Conservation (phyloP, 2,797 vertebrate species). For the Pseudomugil gertrudae region DNA sequence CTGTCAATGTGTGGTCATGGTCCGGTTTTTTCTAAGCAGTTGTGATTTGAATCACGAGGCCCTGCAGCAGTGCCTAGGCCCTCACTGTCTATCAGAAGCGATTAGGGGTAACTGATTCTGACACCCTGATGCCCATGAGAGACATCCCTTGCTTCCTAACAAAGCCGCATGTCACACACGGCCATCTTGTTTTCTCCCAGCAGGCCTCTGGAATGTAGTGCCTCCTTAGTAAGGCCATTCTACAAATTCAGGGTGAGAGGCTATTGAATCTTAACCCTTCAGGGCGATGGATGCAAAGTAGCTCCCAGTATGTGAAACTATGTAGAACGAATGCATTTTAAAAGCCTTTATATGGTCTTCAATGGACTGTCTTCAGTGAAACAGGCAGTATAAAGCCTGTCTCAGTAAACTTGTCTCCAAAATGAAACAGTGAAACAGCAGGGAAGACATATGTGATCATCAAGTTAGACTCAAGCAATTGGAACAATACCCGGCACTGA, state of each 20-base stretch:
- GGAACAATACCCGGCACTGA: constrained; percentile 11
- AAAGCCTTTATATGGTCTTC: constrained; percentile 59
- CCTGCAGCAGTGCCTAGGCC: constrained; percentile 63
- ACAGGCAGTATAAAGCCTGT: constrained; percentile 55
- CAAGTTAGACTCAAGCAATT: constrained; percentile 25
- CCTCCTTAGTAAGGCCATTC: constrained; percentile 69
- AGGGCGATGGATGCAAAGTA: constrained; percentile 67
- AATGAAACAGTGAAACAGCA: constrained; percentile 61
- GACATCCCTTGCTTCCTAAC: constrained; percentile 78
- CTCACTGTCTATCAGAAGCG: constrained; percentile 72
- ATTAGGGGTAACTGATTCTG: constrained; percentile 80
- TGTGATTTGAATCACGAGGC: constrained; percentile 82
- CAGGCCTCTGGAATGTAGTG: constrained; percentile 76
- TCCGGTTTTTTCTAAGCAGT: constrained; percentile 72
- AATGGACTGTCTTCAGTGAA: constrained; percentile 62
- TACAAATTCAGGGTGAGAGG: constrained; percentile 72
- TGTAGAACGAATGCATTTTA: constrained; percentile 76
- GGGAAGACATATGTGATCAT: constrained; percentile 56
- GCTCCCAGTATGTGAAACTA: constrained; percentile 73
- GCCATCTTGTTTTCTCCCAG: constrained; percentile 81
- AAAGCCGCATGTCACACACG: constrained; percentile 81
- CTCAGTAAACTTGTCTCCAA: constrained; percentile 63
- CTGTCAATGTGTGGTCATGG: constrained; percentile 83
- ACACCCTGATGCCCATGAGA: constrained; percentile 83
- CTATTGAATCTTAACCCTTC: constrained; percentile 76